Percentiles rank a stretch among this genome's conserved stretches.
Evolutionary conservation across 2,113 vertebrate genomes (phyloP).

Genomic region (Australoheros scitulus): DNA sequence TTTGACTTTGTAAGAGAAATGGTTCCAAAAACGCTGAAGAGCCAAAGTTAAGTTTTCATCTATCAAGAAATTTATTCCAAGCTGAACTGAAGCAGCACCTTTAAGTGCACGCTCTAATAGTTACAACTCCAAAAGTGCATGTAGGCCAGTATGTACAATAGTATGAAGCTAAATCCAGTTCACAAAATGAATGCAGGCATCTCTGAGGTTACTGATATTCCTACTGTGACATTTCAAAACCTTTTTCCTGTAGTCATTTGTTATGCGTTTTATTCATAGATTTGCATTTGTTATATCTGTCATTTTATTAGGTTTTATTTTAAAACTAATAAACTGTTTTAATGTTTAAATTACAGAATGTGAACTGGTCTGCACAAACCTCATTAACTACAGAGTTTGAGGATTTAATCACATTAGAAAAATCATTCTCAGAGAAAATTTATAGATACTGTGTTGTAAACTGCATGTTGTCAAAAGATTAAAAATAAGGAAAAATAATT

Average conservation of each 20-base stretch:
- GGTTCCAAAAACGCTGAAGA: neutral
- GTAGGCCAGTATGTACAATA: too few species aligned
- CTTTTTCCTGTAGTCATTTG: neutral
- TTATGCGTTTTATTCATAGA: neutral
- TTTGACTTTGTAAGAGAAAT: neutral
- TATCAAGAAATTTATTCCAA: neutral
- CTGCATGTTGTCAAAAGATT: neutral
- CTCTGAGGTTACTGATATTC: neutral
- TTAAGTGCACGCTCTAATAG: neutral
- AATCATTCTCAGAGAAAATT: neutral
- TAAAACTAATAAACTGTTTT: neutral
- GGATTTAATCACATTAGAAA: neutral
- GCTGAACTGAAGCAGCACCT: neutral
- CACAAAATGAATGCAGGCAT: neutral
- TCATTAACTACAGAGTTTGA: neutral
- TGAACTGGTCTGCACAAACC: neutral
- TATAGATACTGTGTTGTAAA: neutral
- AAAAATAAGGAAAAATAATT: neutral
- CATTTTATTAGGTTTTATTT: neutral
- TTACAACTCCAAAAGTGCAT: too few species aligned
- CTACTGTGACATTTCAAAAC: neutral
- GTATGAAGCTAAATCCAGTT: too few species aligned
- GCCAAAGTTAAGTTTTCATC: neutral
- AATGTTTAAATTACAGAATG: neutral
- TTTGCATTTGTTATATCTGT: neutral